Conservation (phyloP, 1,140 invertebrate genomes). For the Diprion similis region DNA sequence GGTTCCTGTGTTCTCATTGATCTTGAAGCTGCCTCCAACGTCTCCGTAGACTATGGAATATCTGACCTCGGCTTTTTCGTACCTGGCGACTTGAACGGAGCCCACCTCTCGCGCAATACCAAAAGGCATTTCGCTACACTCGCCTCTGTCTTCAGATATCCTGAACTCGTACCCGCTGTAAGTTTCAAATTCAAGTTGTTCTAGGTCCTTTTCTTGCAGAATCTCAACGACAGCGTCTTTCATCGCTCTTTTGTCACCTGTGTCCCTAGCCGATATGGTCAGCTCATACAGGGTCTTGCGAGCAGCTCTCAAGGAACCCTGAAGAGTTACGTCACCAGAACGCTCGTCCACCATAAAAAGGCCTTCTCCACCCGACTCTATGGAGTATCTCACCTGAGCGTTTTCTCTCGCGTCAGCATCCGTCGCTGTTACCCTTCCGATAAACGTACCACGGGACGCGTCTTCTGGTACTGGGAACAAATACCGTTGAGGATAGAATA, state of each 20-base stretch:
- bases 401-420: conserved; percentile 87
- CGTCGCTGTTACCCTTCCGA: conserved; percentile 77
- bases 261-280: conserved; percentile 79
- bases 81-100: conserved; percentile 70
- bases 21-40: conserved; percentile 77
- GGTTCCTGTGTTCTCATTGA: conserved; percentile 78
- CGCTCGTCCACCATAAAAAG: conserved; percentile 79
- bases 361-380: conserved; percentile 80
- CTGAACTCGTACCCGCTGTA: conserved; percentile 81
- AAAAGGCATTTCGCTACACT: conserved; percentile 63
- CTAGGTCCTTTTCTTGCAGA: conserved; percentile 72
- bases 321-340: conserved; percentile 76
- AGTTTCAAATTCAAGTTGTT: conserved; percentile 75
- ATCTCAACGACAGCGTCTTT: conserved; percentile 85
- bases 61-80: conserved; percentile 61
- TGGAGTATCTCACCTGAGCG: conserved; percentile 76
- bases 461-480: conserved; percentile 75
- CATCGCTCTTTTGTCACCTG: conserved; percentile 71
- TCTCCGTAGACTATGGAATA: conserved; percentile 89
- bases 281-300: conserved; percentile 75
- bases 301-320: conserved; percentile 67
- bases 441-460: conserved; percentile 67
- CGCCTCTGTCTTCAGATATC: conserved; percentile 80
- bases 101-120: conserved; percentile 76
- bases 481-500: conserved; percentile 87